These are phyloP conservation scores for Sus scrofa DNA, from an alignment of 2,113 vertebrate species.

Conservation along the genomic window T2T-Sscrofa CM000817.6:102239001-102239500, in stretches of 20 bases:
- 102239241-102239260: not conserved
- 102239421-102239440: fast-evolving
- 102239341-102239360: not conserved
- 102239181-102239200: not conserved
- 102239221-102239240: not conserved
- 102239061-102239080: not conserved
- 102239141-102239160: not conserved
- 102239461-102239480: not conserved
- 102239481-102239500: not conserved
- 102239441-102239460: not conserved
- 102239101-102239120: not conserved
- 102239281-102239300: not conserved
- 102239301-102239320: not conserved
- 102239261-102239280: not conserved
- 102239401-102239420: not conserved
- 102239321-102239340: not conserved
- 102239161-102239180: not conserved
- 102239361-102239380: not conserved
- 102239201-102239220: not conserved
- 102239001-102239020: not conserved
- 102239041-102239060: constrained; percentile 20
- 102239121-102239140: not conserved
- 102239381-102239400: not conserved
- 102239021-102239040: not conserved
- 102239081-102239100: constrained; percentile 21